These are phyloP conservation scores for Lophotriccus pileatus DNA, from an alignment of 2,797 vertebrate genomes.

Conservation along the genomic window DNA sequence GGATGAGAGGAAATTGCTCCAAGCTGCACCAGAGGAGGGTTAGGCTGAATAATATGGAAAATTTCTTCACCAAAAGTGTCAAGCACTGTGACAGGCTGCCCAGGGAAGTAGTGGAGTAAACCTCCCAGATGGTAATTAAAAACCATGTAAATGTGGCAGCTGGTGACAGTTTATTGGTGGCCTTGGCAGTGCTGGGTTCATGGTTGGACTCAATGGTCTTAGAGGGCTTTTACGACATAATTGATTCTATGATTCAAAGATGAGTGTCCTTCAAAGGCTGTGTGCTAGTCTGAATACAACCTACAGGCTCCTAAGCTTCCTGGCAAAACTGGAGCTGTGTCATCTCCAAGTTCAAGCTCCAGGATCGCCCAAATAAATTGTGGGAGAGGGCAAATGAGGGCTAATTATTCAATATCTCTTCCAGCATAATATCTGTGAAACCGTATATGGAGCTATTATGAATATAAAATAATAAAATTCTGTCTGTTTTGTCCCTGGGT, in stretches of 20 bases:
- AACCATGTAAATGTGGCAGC: accelerated
- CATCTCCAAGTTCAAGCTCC: neutral
- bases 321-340: neutral
- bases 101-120: neutral
- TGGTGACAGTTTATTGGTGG: neutral
- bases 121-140: neutral
- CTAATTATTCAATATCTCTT: neutral
- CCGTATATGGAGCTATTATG: neutral
- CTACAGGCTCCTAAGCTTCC: neutral
- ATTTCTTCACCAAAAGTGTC: neutral
- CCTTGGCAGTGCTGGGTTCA: neutral
- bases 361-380: neutral
- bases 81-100: neutral
- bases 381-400: neutral
- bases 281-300: neutral
- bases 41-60: neutral
- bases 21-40: neutral
- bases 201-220: neutral
- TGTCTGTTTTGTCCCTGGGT: neutral
- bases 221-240: neutral
- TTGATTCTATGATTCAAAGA: neutral
- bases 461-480: neutral
- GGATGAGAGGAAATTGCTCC: neutral
- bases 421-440: neutral
- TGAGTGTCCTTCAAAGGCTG: neutral